Conservation (phyloP, 2,113 vertebrate species). For the Anoplopoma fimbria region DNA sequence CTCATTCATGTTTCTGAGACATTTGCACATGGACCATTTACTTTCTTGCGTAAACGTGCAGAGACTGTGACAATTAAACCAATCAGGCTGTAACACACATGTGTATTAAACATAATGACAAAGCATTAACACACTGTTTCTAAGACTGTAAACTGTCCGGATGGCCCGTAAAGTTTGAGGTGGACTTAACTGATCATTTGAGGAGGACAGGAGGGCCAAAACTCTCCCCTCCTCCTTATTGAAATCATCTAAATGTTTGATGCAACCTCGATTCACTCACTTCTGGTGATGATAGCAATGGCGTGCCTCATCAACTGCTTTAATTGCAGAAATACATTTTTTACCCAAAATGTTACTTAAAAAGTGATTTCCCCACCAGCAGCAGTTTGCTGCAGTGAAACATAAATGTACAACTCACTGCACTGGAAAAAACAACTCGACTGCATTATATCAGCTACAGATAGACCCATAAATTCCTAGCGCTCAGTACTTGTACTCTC, state of each 20-base stretch:
- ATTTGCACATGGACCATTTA: conserved; percentile 30
- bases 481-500: conserved; percentile 18
- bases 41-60: conserved; percentile 1
- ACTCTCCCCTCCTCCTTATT: conserved; percentile 13
- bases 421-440: conserved; percentile 26
- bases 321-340: conserved; percentile 42
- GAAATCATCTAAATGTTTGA: conserved; percentile 42
- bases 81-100: not conserved
- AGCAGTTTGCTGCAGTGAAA: conserved; percentile 6
- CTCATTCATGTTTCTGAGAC: conserved; percentile 13
- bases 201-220: conserved; percentile 17
- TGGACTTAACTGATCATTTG: conserved; percentile 16
- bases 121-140: not conserved
- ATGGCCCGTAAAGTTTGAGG: conserved; percentile 8
- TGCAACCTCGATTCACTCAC: conserved; percentile 42
- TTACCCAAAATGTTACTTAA: not conserved
- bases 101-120: not conserved
- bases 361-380: not conserved
- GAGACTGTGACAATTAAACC: not conserved
- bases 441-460: conserved; percentile 15
- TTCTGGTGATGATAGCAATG: conserved; percentile 38
- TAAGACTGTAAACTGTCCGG: conserved; percentile 1
- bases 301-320: conserved; percentile 42
- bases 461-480: conserved; percentile 22
- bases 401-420: not conserved